Percentiles rank a stretch among this genome's conserved stretches.
Conservation (phyloP, 2,113 vertebrate genomes). For the Pseudopipra pipra region DNA sequence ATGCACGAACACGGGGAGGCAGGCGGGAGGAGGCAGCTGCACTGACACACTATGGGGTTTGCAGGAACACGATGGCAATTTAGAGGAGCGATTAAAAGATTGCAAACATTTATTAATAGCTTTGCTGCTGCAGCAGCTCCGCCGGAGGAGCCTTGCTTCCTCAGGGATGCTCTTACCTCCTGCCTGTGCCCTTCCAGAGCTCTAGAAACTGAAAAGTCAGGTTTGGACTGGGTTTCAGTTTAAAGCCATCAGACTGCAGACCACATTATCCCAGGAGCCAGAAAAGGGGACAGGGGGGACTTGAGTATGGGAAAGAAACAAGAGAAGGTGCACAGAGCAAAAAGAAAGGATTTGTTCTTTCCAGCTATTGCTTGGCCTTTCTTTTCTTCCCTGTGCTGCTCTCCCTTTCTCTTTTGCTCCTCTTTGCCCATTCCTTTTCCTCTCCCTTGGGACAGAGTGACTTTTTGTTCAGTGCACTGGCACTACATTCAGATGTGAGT, state of each 20-base stretch:
- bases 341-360: neutral
- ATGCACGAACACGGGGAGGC: constrained; percentile 47
- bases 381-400: neutral
- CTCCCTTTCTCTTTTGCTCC: neutral
- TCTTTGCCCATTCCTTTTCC: neutral
- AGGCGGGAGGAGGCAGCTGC: constrained; percentile 50
- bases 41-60: constrained; percentile 45
- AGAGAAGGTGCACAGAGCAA: neutral
- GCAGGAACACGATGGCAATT: constrained; percentile 60
- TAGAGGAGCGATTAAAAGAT: constrained; percentile 65
- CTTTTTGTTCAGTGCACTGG: neutral
- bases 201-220: neutral
- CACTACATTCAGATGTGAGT: neutral
- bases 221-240: neutral
- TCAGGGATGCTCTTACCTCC: constrained; percentile 18
- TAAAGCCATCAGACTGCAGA: neutral
- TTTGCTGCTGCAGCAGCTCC: constrained; percentile 51
- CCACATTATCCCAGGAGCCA: neutral
- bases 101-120: constrained; percentile 70
- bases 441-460: neutral
- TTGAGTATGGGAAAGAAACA: neutral
- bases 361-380: neutral
- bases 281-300: neutral
- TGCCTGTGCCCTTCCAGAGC: neutral
- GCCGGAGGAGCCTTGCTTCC: constrained; percentile 31